These are phyloP conservation scores for Gymnodraco acuticeps DNA, from an alignment of 2,797 vertebrate genomes.

Conservation along the genomic window DNA sequence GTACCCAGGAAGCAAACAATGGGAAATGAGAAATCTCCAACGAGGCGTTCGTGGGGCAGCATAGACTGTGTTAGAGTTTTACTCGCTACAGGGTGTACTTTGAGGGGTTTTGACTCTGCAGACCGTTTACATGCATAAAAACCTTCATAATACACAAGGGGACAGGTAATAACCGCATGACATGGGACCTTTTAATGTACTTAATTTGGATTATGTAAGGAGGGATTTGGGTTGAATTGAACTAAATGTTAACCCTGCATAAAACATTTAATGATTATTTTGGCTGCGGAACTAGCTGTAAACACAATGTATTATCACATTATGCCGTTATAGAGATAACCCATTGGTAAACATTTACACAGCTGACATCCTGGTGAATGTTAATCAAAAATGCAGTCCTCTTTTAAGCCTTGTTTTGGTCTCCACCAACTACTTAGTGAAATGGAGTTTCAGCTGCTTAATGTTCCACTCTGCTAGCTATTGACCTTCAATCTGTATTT, in stretches of 20 bases:
- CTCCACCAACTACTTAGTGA: not conserved
- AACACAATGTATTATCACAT: not conserved
- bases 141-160: too few relatives aligned
- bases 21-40: too few relatives aligned
- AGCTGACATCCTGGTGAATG: not conserved
- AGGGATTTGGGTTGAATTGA: slow-evolving; percentile 3
- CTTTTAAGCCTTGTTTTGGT: not conserved
- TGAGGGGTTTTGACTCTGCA: too few relatives aligned
- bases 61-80: too few relatives aligned
- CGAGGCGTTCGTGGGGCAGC: too few relatives aligned
- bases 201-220: not conserved
- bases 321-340: too few relatives aligned
- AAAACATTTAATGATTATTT: slow-evolving; percentile 13
- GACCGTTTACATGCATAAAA: too few relatives aligned
- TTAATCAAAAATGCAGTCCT: not conserved
- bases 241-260: not conserved
- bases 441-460: not conserved
- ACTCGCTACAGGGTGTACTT: too few relatives aligned
- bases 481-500: not conserved
- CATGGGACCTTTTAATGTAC: too few relatives aligned
- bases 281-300: slow-evolving; percentile 12
- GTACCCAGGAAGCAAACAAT: too few relatives aligned
- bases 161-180: too few relatives aligned
- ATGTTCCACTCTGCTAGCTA: not conserved
- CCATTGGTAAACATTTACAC: too few relatives aligned